phyloP scores from a whole-genome alignment of 2,797 vertebrate genomes.

The Lindbergichthys nudifrons region DNA sequence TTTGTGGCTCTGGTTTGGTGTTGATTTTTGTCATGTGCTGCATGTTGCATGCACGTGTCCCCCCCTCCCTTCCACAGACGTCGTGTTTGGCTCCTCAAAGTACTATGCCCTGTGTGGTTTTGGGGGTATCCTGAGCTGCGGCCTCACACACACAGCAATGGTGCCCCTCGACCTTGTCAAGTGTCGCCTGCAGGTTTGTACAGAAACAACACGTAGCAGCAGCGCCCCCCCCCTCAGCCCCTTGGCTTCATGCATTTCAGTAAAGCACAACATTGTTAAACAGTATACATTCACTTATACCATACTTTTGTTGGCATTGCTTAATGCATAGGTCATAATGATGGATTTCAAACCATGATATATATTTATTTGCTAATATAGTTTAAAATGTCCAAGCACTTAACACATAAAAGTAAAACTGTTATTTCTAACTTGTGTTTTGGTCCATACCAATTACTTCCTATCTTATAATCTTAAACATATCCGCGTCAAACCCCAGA shows the following conservation, averaged over 20 bases:
- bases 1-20: conserved; percentile 46
- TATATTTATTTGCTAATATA: not conserved
- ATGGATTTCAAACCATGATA: not conserved
- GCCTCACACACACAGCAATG: conserved; percentile 87
- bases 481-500: not conserved
- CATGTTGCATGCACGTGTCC: conserved; percentile 76
- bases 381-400: not conserved
- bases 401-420: not conserved
- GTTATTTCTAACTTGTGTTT: not conserved
- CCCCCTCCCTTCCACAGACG: conserved; percentile 75
- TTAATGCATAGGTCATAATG: not conserved
- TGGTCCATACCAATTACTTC: no score
- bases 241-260: not conserved
- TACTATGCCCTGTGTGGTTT: conserved; percentile 88
- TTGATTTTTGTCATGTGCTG: conserved; percentile 67
- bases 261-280: not conserved
- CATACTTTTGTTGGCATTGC: not conserved
- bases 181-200: conserved; percentile 88
- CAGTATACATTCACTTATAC: not conserved
- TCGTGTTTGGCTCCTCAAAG: conserved; percentile 85
- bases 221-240: not conserved
- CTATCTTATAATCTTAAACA: not conserved
- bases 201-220: conserved; percentile 22
- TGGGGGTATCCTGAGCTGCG: conserved; percentile 88
- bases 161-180: conserved; percentile 89